Evolutionary conservation across 23 tunicate genomes (phyloP).

Genomic region (Diplosoma virens): DNA sequence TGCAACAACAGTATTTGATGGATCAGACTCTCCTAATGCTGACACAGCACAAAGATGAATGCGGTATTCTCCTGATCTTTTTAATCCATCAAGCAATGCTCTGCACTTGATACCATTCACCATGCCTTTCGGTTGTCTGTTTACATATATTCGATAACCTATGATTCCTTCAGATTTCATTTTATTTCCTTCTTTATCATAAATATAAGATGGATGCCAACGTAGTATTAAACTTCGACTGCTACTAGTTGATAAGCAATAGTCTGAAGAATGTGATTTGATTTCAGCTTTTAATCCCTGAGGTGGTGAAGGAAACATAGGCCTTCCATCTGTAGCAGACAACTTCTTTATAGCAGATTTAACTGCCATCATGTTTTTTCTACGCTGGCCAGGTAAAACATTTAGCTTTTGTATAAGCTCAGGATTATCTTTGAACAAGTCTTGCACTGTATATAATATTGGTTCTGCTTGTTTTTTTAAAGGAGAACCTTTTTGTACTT

Average conservation of each 20-base stretch:
- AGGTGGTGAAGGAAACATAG: slow-evolving; percentile 74
- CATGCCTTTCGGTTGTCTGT: slow-evolving; percentile 93
- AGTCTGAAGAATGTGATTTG: slow-evolving; percentile 3
- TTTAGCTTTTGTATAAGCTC: slow-evolving; percentile 57
- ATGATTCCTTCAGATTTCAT: slow-evolving; percentile 35
- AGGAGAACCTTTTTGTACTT: slow-evolving; percentile 12
- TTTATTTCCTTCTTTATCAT: slow-evolving; percentile 74
- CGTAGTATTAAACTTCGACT: slow-evolving; percentile 43
- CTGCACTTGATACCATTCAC: slow-evolving; percentile 66
- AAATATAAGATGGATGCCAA: slow-evolving; percentile 74
- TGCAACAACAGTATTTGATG: slow-evolving; percentile 71
- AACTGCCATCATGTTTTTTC: slow-evolving; percentile 58
- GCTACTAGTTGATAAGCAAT: neutral
- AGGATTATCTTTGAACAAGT: slow-evolving; percentile 65
- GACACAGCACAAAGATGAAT: slow-evolving; percentile 73
- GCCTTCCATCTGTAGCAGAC: slow-evolving; percentile 12
- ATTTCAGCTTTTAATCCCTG: slow-evolving; percentile 68
- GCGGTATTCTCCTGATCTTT: slow-evolving; percentile 52
- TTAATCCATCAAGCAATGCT: slow-evolving; percentile 73
- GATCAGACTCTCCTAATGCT: slow-evolving; percentile 74
- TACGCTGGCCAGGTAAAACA: slow-evolving; percentile 71
- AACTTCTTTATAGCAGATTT: slow-evolving; percentile 6
- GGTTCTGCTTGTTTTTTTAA: slow-evolving; percentile 49
- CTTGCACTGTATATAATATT: slow-evolving; percentile 47
- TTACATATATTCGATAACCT: slow-evolving; percentile 91